Evolutionary conservation across 2,113 vertebrate species (phyloP).

Genomic region (Poeciliopsis occidentalis): DNA sequence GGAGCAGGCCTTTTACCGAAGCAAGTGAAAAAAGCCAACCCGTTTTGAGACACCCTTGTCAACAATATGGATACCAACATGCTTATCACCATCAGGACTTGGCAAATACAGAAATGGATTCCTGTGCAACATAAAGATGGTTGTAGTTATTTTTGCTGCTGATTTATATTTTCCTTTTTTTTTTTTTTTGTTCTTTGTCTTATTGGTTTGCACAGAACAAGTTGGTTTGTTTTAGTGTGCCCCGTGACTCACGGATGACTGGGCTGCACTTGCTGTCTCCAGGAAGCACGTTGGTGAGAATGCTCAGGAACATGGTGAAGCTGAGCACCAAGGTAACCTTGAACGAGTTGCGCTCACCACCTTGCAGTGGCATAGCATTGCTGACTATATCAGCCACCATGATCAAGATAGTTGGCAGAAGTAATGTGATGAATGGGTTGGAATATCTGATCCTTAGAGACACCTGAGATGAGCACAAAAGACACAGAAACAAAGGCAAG

Average conservation of each 20-base stretch:
- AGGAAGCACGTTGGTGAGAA: slow-evolving; percentile 73
- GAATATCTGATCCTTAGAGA: slow-evolving; percentile 25
- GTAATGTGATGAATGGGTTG: slow-evolving; percentile 70
- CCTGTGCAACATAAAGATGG: slow-evolving; percentile 54
- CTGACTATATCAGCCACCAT: slow-evolving; percentile 73
- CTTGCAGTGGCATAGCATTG: slow-evolving; percentile 71
- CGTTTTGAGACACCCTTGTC: slow-evolving; percentile 64
- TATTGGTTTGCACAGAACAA: background rate
- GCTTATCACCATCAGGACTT: slow-evolving; percentile 74
- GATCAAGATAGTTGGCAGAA: slow-evolving; percentile 75
- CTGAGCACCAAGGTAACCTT: slow-evolving; percentile 82
- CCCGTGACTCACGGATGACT: slow-evolving; percentile 69
- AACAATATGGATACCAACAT: slow-evolving; percentile 75
- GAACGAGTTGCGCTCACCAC: slow-evolving; percentile 77
- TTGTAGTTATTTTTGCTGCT: background rate
- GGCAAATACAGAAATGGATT: slow-evolving; percentile 74
- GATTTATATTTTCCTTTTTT: background rate
- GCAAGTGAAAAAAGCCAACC: slow-evolving; percentile 33
- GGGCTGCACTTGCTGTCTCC: slow-evolving; percentile 71
- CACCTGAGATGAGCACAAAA: slow-evolving; percentile 57
- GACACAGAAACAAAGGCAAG: background rate
- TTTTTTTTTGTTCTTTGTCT: background rate
- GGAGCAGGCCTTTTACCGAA: background rate
- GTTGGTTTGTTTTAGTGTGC: background rate
- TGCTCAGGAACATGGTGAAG: slow-evolving; percentile 80